Base-by-base conservation (phyloP, 1,140 invertebrate genomes). In the Hormaphis cornu region DNA sequence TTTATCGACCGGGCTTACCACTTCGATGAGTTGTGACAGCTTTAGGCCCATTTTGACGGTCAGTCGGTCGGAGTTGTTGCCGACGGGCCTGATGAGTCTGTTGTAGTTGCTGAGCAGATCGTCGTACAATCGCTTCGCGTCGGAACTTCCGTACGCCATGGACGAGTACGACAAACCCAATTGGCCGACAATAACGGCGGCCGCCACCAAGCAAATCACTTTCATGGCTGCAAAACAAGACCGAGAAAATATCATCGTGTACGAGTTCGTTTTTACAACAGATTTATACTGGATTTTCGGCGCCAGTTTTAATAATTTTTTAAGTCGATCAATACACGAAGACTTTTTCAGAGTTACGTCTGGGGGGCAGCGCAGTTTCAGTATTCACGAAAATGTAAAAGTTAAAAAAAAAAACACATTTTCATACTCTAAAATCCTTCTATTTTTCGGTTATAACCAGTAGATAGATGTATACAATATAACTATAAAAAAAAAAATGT, bases 51-150 rank as follows among this genome's bases (percentile, higher is more conserved):
- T 89, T 82, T 94, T 95, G 77, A 98, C 94, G 71, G 91, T 95
- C 75, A 98, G 86, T 74, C 89, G 87, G 80, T 98, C 95, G 69
- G 91, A 92, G 81, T 95, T 97, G 82, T 98, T 95, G 72, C 90
- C 90, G 72, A 98, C 94, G 53, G 97, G 97, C 76, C 95, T 83
- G 75, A 98, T 97, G 76, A 98, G 88, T 74, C 94, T 86, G 83
- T 99, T 99, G 84, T 99, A 99, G 80, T 95, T 95, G 76, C 89
- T 92, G 73, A 97, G 84, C 72, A 95, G 84, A 81, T 95, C 92
- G 83, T 96, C 92, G 83, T 95, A 95, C 74, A 95, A 86, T 78
- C 91, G 84, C 83, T 94, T 94, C 73, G 92, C 91, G 80, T 95
- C 90, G 75, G 89, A 89, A 83, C 94, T 94, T 77, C 87, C 88